These are phyloP conservation scores for Tragelaphus scriptus DNA, from an alignment of 2,113 vertebrate genomes.

Conservation along the genomic window DNA sequence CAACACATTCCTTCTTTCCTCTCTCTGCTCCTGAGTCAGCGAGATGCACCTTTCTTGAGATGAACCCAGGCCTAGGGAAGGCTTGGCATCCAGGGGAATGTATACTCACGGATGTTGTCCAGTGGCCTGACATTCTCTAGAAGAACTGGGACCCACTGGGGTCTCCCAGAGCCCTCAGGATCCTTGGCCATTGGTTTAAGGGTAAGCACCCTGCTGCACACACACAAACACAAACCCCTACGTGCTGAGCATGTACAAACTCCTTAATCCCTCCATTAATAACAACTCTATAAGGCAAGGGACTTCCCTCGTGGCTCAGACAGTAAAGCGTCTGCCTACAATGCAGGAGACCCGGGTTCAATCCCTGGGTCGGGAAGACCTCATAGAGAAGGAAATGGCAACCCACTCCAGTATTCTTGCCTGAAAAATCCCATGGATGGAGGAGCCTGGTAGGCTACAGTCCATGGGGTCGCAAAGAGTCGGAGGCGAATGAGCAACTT, in stretches of 20 bases:
- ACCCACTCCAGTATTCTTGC: too few relatives aligned
- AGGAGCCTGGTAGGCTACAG: too few relatives aligned
- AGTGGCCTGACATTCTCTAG: neutral
- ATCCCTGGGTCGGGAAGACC: too few relatives aligned
- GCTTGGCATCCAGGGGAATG: neutral
- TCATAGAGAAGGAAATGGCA: too few relatives aligned
- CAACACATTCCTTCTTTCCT: neutral
- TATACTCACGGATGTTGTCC: neutral
- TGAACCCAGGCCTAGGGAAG: neutral
- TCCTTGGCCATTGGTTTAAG: neutral
- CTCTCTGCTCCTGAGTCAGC: neutral
- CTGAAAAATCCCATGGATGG: too few relatives aligned
- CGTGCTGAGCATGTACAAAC: neutral
- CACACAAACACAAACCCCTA: neutral
- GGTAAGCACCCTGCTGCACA: neutral
- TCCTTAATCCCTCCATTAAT: neutral
- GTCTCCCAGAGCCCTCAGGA: neutral
- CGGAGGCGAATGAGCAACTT: accelerated
- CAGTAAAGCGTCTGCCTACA: too few relatives aligned
- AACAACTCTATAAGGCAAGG: neutral
- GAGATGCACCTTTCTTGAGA: neutral
- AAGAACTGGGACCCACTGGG: neutral
- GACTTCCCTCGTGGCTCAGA: too few relatives aligned
- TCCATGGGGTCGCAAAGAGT: too few relatives aligned
- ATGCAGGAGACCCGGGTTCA: too few relatives aligned